Percentiles rank a stretch among this genome's conserved stretches.
Conservation (phyloP, 2,113 vertebrate species). For the Dendropsophus ebraccatus region DNA sequence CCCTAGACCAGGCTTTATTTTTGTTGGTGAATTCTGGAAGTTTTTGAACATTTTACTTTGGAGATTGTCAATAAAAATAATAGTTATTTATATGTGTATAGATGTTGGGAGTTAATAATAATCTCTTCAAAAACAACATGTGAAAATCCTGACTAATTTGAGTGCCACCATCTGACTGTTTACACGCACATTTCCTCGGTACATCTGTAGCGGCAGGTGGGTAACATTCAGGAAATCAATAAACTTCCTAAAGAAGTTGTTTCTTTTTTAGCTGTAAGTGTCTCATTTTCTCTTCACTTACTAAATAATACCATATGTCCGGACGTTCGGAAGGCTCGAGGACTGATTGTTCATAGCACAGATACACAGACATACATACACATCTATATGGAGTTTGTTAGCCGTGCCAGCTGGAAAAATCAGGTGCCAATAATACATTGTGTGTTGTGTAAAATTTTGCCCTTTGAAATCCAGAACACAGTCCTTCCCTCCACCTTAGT, state of each 20-base stretch:
- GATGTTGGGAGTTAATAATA: constrained; percentile 19
- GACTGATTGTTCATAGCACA: background rate
- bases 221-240: constrained; percentile 10
- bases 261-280: constrained; percentile 33
- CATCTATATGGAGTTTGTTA: too few relatives aligned
- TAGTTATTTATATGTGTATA: background rate
- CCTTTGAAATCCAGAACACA: too few relatives aligned
- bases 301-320: constrained; percentile 24
- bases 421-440: too few relatives aligned
- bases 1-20: background rate
- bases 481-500: too few relatives aligned
- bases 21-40: background rate
- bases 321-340: background rate
- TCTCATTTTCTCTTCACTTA: constrained; percentile 23
- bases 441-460: too few relatives aligned
- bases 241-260: constrained; percentile 10
- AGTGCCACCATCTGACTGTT: constrained; percentile 49
- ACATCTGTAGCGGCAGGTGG: constrained; percentile 40
- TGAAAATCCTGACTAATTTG: constrained; percentile 11
- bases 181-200: constrained; percentile 1
- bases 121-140: constrained; percentile 13
- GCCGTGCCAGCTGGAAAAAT: too few relatives aligned
- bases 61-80: background rate
- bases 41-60: background rate
- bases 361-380: too few relatives aligned